Percentiles rank a stretch among this genome's conserved stretches.
These are phyloP conservation scores for Hirundo rustica DNA, from an alignment of 2,797 vertebrate species.

Conservation along the genomic window DNA sequence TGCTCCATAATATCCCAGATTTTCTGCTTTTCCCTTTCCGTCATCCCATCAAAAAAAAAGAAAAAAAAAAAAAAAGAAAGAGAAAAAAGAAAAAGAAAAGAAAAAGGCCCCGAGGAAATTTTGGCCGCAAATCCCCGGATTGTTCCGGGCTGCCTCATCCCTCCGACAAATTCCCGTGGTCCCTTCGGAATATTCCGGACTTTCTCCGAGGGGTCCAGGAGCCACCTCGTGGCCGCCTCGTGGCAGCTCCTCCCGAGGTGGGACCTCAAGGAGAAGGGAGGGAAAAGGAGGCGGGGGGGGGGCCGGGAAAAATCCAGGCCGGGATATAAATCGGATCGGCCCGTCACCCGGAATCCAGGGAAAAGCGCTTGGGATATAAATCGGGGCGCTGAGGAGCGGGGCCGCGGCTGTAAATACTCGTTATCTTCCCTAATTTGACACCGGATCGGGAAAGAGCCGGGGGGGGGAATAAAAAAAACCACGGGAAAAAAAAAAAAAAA, in stretches of 20 bases:
- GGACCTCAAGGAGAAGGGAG: background rate
- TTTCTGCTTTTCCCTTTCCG: background rate
- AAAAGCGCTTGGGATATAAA: conserved; percentile 71
- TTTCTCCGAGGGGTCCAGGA: conserved; percentile 61
- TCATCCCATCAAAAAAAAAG: too few relatives aligned
- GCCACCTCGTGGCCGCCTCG: conserved; percentile 77
- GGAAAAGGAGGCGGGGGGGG: background rate
- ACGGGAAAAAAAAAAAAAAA: too few relatives aligned
- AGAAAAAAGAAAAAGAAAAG: too few relatives aligned
- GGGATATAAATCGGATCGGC: background rate
- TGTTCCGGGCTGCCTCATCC: too few relatives aligned
- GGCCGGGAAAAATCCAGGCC: too few relatives aligned
- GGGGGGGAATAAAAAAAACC: background rate
- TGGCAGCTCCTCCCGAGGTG: background rate
- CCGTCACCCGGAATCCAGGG: conserved; percentile 64
- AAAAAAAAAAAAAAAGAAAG: too few relatives aligned
- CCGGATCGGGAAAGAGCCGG: background rate
- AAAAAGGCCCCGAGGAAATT: too few relatives aligned
- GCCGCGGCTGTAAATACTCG: conserved; percentile 74
- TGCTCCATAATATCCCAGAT: too few relatives aligned
- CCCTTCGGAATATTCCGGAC: background rate
- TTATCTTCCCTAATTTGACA: conserved; percentile 77
- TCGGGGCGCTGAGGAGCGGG: conserved; percentile 70
- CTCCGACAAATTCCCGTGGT: background rate
- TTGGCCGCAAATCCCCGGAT: too few relatives aligned